phyloP scores from a whole-genome alignment of 2,113 vertebrate species.

The Chaenogobius annularis region DNA sequence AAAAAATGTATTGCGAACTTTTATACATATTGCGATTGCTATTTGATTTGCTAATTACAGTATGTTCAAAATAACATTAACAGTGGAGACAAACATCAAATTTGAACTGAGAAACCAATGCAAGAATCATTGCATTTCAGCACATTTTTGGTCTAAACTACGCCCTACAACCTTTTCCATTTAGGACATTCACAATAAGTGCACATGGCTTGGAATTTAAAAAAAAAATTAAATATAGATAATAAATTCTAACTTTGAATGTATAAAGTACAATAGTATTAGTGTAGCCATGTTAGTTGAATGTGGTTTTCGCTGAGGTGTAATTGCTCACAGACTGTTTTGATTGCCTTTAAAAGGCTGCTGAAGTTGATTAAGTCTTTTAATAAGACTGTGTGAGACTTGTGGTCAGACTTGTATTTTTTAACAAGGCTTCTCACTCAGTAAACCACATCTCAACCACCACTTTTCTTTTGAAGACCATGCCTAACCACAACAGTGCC shows the following conservation, averaged over 20 bases:
- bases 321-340: slow-evolving; percentile 18
- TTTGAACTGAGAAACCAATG: too few species aligned
- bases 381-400: slow-evolving; percentile 59
- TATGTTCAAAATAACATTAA: too few species aligned
- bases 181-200: neutral
- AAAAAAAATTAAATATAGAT: too few species aligned
- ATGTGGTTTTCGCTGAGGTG: slow-evolving; percentile 14
- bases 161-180: too few species aligned
- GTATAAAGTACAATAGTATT: neutral
- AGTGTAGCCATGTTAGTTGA: neutral
- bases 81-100: too few species aligned
- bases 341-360: slow-evolving; percentile 52
- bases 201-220: neutral
- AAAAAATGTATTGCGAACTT: too few species aligned
- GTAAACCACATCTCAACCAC: slow-evolving; percentile 61
- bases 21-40: too few species aligned
- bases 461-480: slow-evolving; percentile 59
- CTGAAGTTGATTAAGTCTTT: slow-evolving; percentile 62
- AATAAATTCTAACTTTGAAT: neutral
- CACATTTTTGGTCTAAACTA: too few species aligned
- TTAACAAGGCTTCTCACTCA: slow-evolving; percentile 65
- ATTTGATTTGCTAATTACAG: too few species aligned
- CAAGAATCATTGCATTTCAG: too few species aligned
- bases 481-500: slow-evolving; percentile 57
- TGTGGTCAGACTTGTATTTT: slow-evolving; percentile 54